Evolutionary conservation across 2,113 vertebrate genomes (phyloP).

Genomic region (Taurulus bubalis): DNA sequence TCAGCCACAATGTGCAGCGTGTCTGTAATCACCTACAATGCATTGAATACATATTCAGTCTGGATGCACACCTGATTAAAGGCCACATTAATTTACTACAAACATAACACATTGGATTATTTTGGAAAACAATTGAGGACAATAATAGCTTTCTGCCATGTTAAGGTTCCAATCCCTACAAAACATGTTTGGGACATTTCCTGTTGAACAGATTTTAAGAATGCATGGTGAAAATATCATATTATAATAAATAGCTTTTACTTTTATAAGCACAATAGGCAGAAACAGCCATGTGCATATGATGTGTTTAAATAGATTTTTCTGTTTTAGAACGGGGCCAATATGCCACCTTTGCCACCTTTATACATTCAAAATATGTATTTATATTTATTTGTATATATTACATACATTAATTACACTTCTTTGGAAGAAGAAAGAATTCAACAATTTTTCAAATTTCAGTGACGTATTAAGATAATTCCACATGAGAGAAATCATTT

Average conservation of each 20-base stretch:
- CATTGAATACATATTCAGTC: not conserved
- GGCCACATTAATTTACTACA: not conserved
- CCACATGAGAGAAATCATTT: not conserved
- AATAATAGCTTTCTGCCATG: not conserved
- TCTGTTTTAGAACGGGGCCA: not conserved
- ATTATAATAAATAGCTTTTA: not conserved
- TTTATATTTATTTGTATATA: not conserved
- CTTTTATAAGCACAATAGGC: not conserved
- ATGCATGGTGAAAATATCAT: not conserved
- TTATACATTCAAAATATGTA: not conserved
- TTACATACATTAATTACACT: not conserved
- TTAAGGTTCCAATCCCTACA: not conserved
- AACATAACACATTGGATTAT: not conserved
- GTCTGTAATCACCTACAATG: conserved; percentile 11
- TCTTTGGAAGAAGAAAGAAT: not conserved
- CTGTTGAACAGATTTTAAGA: not conserved
- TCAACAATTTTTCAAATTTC: not conserved
- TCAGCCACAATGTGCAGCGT: conserved; percentile 11
- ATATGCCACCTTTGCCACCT: not conserved
- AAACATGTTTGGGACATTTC: too few relatives aligned
- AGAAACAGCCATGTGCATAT: not conserved
- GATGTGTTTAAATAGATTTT: not conserved
- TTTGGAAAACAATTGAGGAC: not conserved
- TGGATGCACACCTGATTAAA: not conserved
- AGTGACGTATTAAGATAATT: not conserved